Evolutionary conservation across 2,797 vertebrate genomes (phyloP).

Genomic region (Limosa lapponica): DNA sequence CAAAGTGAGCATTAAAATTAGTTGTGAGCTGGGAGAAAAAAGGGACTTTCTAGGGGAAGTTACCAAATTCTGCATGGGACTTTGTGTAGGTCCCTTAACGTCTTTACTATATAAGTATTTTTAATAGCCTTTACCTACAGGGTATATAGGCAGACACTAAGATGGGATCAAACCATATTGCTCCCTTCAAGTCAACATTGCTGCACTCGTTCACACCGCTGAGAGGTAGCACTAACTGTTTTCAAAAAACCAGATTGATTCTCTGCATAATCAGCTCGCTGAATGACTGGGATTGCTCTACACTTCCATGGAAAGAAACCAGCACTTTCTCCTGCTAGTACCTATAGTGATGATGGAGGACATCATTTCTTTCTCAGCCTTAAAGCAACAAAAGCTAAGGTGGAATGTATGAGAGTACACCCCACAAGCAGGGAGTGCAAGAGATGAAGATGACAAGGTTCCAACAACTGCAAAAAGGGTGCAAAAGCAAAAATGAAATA

Average conservation of each 20-base stretch:
- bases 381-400: not conserved
- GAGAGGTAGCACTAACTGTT: not conserved
- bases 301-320: not conserved
- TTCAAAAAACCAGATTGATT: not conserved
- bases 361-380: not conserved
- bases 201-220: not conserved
- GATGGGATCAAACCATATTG: not conserved
- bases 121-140: not conserved
- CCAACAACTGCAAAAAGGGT: not conserved
- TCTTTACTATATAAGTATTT: not conserved
- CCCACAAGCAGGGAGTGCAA: not conserved
- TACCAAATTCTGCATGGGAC: not conserved
- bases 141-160: not conserved
- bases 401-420: not conserved
- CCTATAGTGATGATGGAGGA: not conserved
- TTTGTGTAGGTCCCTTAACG: not conserved
- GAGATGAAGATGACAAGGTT: not conserved
- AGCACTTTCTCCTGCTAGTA: not conserved
- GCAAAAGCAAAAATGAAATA: not conserved
- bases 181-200: not conserved
- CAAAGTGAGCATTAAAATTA: not conserved
- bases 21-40: not conserved
- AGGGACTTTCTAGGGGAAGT: not conserved
- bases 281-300: not conserved
- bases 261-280: not conserved